Percentiles rank a stretch among this genome's conserved stretches.
These are phyloP conservation scores for Ischnus inquisitorius DNA, from an alignment of 2,888 invertebrate species.

Conservation along the genomic window DNA sequence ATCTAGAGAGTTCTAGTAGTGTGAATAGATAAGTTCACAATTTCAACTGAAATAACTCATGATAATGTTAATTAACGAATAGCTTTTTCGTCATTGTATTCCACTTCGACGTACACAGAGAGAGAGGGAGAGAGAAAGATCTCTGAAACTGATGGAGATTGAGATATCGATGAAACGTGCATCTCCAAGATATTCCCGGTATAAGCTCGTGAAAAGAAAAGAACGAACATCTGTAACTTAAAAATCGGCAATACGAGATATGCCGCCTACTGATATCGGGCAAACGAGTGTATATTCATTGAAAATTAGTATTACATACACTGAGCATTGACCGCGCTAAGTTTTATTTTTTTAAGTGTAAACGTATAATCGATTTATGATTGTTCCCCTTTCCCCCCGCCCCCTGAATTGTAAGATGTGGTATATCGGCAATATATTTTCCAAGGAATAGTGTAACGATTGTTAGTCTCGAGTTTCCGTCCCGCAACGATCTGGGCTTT, in stretches of 20 bases:
- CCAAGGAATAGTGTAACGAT: conserved; percentile 55
- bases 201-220: conserved; percentile 35
- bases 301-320: conserved; percentile 65
- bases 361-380: conserved; percentile 63
- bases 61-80: conserved; percentile 64
- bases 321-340: conserved; percentile 66
- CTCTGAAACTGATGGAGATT: conserved; percentile 40
- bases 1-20: conserved; percentile 66
- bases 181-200: conserved; percentile 33
- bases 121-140: conserved; percentile 16
- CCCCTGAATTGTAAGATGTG: conserved; percentile 58
- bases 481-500: conserved; percentile 41
- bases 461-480: conserved; percentile 60
- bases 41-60: conserved; percentile 65
- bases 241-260: conserved; percentile 64
- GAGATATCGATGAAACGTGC: conserved; percentile 34
- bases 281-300: conserved; percentile 55
- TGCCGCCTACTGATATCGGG: conserved; percentile 39
- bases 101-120: conserved; percentile 46
- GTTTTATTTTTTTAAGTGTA: conserved; percentile 70
- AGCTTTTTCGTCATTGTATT: conserved; percentile 64
- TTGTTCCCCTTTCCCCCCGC: conserved; percentile 40
- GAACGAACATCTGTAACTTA: conserved; percentile 26
- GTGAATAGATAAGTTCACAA: conserved; percentile 68
- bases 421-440: conserved; percentile 64